Evolutionary conservation across 2,888 invertebrate genomes (phyloP), one percentile per base, ranked within the genome.

Genomic region (Papilio demoleus): DNA sequence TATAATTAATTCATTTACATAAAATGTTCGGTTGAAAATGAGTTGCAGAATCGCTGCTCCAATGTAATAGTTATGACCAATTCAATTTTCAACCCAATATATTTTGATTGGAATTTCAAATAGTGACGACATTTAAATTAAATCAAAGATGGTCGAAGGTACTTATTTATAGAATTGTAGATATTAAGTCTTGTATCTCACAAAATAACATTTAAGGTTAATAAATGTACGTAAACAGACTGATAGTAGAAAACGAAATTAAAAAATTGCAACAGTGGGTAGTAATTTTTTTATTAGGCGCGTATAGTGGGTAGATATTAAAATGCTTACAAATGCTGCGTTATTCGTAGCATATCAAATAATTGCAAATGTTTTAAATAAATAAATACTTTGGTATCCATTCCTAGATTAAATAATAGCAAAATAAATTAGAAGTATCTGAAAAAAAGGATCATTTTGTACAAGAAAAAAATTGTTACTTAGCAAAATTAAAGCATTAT

Each of bases 211-310:
- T 53, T 31, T 53, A 53, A 31, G 27, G n/a, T 34, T 62, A 59
- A 31, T 68, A 38, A 64, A 34, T 60, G 61, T 60, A 61, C 50
- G 59, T 47, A 60, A 68, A 68, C 67, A 56, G 68, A 68, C 68
- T 68, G 68, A 68, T 68, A 38, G 36, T 68, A 64, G 68, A 59
- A 47, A 63, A 63, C 58, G 58, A 63, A 24, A 59, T 24, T 36
- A 38, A 27, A 47, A 63, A 58, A 27, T 58, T 67, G 53, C 24
- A 58, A 56, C 9, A 62, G 11, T 68, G 58, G 45, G 24, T 63
- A 42, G 56, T 47, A 47, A 62, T 45, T 45, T 56, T 56, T n/a
- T 47, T 38, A 47, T 63, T 56, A 38, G 58, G 1, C 45, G 58
- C 5, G n/a, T 59, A 34, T 14, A 45, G 34, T 45, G 5, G 14